phyloP scores from a whole-genome alignment of 2,888 invertebrate species.

The Drosophila meridiana region DNA sequence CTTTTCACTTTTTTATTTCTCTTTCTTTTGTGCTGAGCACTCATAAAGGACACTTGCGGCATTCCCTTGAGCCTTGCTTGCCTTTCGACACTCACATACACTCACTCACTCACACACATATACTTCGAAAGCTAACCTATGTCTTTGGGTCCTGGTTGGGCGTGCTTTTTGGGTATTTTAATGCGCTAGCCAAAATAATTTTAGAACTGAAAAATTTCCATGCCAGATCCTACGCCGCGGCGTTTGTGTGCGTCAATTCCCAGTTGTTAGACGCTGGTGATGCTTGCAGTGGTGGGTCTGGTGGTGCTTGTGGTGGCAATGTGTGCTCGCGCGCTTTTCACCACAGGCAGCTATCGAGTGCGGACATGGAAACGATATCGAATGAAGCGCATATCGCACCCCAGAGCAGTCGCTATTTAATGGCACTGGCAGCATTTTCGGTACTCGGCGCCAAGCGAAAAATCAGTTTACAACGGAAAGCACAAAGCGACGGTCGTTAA shows the following conservation, averaged over 20 bases:
- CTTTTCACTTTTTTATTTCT: not conserved
- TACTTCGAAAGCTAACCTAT: slow-evolving; percentile 15
- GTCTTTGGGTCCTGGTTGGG: slow-evolving; percentile 12
- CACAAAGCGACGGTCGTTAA: slow-evolving; percentile 84
- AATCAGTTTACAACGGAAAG: slow-evolving; percentile 84
- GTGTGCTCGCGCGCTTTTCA: slow-evolving; percentile 46
- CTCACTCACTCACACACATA: not conserved
- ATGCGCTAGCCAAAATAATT: slow-evolving; percentile 21
- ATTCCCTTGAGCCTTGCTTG: slow-evolving; percentile 48
- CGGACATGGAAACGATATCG: slow-evolving; percentile 30
- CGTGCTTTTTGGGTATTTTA: slow-evolving; percentile 6
- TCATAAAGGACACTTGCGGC: slow-evolving; percentile 13
- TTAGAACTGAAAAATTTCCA: slow-evolving; percentile 49
- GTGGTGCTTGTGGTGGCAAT: slow-evolving; percentile 20
- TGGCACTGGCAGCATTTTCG: slow-evolving; percentile 31
- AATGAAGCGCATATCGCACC: slow-evolving; percentile 39
- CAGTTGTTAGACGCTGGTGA: slow-evolving; percentile 9
- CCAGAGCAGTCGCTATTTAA: slow-evolving; percentile 35
- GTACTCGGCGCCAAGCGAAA: slow-evolving; percentile 65
- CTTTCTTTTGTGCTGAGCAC: not conserved
- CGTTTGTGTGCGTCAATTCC: slow-evolving; percentile 23
- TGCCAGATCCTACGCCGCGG: slow-evolving; percentile 27
- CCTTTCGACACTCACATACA: slow-evolving; percentile 18
- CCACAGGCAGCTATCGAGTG: slow-evolving; percentile 48
- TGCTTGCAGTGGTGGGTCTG: slow-evolving; percentile 6